A percentile compares a stretch with the other conserved stretches of the same genome.
These are phyloP conservation scores for Esox masquinongy DNA, from an alignment of 2,797 vertebrate genomes.

Conservation along the genomic window DNA sequence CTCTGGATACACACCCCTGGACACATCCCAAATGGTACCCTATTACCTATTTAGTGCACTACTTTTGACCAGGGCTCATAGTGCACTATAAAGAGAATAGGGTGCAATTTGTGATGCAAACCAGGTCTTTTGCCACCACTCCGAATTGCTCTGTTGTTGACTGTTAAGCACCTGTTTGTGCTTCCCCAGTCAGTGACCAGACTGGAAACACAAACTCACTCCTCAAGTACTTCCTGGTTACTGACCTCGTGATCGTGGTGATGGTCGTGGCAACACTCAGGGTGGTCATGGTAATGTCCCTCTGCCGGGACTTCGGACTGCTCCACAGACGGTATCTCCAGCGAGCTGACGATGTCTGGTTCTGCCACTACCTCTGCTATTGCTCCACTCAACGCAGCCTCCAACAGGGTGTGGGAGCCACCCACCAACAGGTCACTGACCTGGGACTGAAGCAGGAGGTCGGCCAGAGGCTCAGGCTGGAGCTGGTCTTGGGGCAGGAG, in stretches of 20 bases:
- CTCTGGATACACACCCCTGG: no score
- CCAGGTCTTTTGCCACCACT: background rate
- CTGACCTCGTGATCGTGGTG: constrained; percentile 17
- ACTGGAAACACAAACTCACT: constrained; percentile 41
- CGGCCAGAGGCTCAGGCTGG: constrained; percentile 20
- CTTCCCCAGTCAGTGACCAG: constrained; percentile 6
- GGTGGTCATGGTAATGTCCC: constrained; percentile 21
- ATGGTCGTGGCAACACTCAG: constrained; percentile 41
- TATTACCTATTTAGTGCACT: no score
- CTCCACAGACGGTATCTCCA: constrained; percentile 11
- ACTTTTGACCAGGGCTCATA: no score
- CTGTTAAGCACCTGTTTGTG: constrained; percentile 5
- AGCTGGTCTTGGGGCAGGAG: constrained; percentile 24
- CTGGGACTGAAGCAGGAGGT: constrained; percentile 30
- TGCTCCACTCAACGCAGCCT: constrained; percentile 5
- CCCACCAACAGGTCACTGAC: background rate
- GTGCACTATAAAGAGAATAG: no score
- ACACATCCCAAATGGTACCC: no score
- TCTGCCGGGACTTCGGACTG: constrained; percentile 33
- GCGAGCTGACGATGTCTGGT: constrained; percentile 12
- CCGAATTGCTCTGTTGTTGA: constrained; percentile 39
- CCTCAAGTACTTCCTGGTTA: constrained; percentile 8
- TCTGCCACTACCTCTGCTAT: background rate
- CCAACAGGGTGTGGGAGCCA: constrained; percentile 9
- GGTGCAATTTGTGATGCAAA: background rate